A percentile compares a stretch with the other conserved stretches of the same genome.
Evolutionary conservation across 2,113 vertebrate genomes (phyloP).

Genomic region (Notarius lentiginosus): DNA sequence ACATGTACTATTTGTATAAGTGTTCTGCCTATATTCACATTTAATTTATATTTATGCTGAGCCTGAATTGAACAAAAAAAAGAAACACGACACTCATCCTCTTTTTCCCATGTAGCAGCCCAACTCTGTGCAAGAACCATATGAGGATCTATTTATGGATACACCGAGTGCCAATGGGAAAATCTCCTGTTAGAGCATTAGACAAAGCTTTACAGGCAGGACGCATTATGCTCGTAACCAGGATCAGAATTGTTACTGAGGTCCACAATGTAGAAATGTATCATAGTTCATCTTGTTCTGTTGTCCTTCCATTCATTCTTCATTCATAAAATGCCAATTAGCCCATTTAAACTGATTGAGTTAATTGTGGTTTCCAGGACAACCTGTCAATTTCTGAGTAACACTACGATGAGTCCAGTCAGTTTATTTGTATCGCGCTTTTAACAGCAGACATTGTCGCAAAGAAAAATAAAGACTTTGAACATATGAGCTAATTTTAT

Average conservation of each 20-base stretch:
- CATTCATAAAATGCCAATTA: background rate
- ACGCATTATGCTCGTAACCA: background rate
- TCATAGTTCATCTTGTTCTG: background rate
- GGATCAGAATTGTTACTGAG: background rate
- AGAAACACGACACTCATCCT: conserved; percentile 32
- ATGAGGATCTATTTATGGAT: conserved; percentile 68
- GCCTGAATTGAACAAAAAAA: conserved; percentile 48
- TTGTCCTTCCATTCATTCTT: background rate
- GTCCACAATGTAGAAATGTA: background rate
- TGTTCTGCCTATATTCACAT: conserved; percentile 38
- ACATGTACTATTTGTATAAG: conserved; percentile 9
- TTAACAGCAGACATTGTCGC: too few species aligned
- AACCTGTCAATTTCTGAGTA: background rate
- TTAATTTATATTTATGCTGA: conserved; percentile 51
- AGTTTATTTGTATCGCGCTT: too few species aligned
- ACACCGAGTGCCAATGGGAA: conserved; percentile 52
- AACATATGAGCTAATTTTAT: too few species aligned
- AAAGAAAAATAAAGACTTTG: too few species aligned
- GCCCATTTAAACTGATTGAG: background rate
- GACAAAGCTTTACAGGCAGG: conserved; percentile 38
- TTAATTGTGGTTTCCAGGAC: background rate
- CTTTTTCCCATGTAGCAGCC: conserved; percentile 55
- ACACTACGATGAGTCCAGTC: background rate
- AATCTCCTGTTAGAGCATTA: conserved; percentile 60
- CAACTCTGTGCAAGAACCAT: conserved; percentile 54